A percentile compares a stretch with the other conserved stretches of the same genome.
Conservation (phyloP, 2,888 invertebrate genomes). For the Macaria liturata region DNA sequence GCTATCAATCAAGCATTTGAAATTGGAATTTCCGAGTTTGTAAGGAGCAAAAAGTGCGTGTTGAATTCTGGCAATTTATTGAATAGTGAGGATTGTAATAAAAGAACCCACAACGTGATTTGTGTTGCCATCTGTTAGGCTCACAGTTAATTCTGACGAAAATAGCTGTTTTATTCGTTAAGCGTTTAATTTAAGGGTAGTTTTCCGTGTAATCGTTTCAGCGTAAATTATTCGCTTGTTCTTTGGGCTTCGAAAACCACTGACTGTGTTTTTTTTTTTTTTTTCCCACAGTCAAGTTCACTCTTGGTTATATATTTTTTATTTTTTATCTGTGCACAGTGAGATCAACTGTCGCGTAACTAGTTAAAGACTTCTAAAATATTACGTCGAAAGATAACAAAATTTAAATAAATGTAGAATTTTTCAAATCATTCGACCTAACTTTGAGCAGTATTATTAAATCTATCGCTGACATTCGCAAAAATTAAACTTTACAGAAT, state of each 20-base stretch:
- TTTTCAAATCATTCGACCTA: not conserved
- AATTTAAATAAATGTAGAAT: no score
- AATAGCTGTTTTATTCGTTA: not conserved
- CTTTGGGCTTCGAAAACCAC: no score
- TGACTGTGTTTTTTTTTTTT: no score
- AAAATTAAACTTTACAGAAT: slow-evolving; percentile 6
- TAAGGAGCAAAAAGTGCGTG: slow-evolving; percentile 18
- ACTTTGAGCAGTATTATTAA: slow-evolving; percentile 2
- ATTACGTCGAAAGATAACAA: no score
- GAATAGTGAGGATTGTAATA: slow-evolving; percentile 14
- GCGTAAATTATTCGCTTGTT: no score
- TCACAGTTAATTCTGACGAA: not conserved
- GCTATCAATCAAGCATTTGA: slow-evolving; percentile 63
- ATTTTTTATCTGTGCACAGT: no score
- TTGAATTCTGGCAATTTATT: slow-evolving; percentile 17
- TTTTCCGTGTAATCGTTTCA: not conserved
- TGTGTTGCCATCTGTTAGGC: slow-evolving; percentile 5
- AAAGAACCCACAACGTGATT: slow-evolving; percentile 7
- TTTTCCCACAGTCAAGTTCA: no score
- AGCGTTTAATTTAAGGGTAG: not conserved
- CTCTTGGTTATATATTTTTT: no score
- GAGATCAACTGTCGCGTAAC: no score
- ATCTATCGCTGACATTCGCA: slow-evolving; percentile 4
- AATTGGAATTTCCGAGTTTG: slow-evolving; percentile 27
- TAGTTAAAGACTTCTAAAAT: no score